Conservation (phyloP, 2,797 vertebrate species). For the Chelidonichthys spinosus region DNA sequence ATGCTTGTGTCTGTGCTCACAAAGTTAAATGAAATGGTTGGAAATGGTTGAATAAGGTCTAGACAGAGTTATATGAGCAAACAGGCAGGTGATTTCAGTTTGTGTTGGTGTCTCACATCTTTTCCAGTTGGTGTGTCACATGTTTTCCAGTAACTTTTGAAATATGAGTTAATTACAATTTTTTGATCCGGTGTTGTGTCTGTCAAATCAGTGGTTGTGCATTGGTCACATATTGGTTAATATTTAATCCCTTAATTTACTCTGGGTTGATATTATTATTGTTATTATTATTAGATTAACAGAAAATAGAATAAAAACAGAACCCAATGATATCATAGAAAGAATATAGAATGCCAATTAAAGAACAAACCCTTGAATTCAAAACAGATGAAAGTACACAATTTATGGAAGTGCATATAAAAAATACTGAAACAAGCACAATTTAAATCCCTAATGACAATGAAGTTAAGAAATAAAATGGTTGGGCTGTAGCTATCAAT, state of each 20-base stretch:
- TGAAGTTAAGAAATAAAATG: neutral
- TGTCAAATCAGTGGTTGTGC: neutral
- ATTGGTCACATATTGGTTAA: neutral
- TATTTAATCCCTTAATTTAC: neutral
- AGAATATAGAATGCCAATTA: too few species aligned
- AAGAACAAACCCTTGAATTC: too few species aligned
- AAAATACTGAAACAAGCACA: neutral
- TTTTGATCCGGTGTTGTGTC: neutral
- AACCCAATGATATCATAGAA: neutral
- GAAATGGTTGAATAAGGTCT: neutral
- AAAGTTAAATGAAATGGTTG: slow-evolving; percentile 28
- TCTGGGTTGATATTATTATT: too few species aligned
- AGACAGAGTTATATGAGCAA: slow-evolving; percentile 10
- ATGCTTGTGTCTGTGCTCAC: slow-evolving; percentile 19
- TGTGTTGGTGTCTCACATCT: neutral
- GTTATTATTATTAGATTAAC: neutral
- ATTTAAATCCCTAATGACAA: neutral
- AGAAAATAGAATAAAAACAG: neutral
- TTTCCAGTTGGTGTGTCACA: neutral
- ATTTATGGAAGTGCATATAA: neutral
- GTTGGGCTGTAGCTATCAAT: too few species aligned
- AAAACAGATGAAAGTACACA: neutral
- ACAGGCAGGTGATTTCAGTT: neutral
- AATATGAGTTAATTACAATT: neutral
- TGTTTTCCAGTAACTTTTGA: neutral